Evolutionary conservation across 1,140 invertebrate genomes (phyloP).

Genomic region (Lepidurus arcticus): DNA sequence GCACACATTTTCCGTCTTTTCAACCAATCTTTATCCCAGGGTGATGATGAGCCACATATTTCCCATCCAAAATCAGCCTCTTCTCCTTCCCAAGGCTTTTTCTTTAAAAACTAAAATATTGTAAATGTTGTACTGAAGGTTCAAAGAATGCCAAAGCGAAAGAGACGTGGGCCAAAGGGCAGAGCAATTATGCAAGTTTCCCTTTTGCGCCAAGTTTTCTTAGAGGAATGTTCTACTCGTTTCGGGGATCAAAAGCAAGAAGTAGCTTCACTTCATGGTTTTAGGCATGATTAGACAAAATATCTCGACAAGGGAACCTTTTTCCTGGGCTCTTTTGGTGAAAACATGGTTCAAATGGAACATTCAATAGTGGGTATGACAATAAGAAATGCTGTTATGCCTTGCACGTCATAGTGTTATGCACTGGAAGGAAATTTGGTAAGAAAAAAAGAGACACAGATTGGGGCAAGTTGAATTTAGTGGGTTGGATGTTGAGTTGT

Average conservation of each 20-base stretch:
- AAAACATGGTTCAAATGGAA: not conserved
- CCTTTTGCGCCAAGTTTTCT: not conserved
- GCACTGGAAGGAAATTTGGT: no score
- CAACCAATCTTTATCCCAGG: constrained; percentile 7
- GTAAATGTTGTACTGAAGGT: constrained; percentile 1
- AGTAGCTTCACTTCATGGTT: not conserved
- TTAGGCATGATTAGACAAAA: constrained; percentile 5
- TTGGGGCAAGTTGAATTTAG: not conserved
- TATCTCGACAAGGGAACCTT: not conserved
- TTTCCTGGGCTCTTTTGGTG: not conserved
- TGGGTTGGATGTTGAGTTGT: not conserved
- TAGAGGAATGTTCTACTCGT: not conserved
- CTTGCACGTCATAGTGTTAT: not conserved
- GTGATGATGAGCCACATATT: constrained; percentile 21
- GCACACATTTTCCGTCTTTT: not conserved
- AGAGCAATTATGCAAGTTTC: constrained; percentile 17
- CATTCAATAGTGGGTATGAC: constrained; percentile 8
- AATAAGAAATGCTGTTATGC: not conserved
- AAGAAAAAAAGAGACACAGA: not conserved
- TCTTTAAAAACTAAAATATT: not conserved
- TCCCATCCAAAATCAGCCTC: not conserved
- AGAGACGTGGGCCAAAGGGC: not conserved
- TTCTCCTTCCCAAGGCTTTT: not conserved
- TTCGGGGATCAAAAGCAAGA: not conserved
- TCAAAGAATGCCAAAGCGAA: not conserved